Evolutionary conservation across 2,888 invertebrate genomes (phyloP).

Genomic region (Cordilura impudica): DNA sequence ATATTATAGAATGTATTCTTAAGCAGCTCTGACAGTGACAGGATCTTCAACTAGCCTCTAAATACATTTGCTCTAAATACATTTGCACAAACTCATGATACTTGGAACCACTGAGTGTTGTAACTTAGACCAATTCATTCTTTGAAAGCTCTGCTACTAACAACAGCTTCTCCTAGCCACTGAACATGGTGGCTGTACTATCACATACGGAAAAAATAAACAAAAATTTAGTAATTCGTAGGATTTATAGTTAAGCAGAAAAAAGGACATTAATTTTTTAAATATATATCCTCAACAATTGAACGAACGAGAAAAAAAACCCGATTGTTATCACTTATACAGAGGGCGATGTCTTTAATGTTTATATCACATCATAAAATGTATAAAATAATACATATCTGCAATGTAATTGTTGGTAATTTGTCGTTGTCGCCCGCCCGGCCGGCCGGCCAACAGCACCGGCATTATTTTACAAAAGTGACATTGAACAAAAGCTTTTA

Average conservation of each 20-base stretch:
- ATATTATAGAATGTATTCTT: no score
- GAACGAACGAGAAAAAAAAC: background rate
- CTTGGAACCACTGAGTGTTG: no score
- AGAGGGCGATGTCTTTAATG: background rate
- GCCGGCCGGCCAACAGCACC: no score
- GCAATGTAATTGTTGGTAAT: conserved; percentile 73
- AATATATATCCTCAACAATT: background rate
- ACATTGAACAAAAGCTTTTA: conserved; percentile 47
- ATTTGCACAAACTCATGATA: no score
- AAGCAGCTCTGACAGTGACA: no score
- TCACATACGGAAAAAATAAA: no score
- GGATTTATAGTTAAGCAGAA: conserved; percentile 10
- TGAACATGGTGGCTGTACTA: no score
- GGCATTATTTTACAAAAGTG: conserved; percentile 59
- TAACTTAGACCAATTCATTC: no score
- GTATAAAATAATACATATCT: conserved; percentile 42
- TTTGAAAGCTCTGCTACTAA: background rate
- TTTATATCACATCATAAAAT: conserved; percentile 7
- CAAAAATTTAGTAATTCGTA: background rate
- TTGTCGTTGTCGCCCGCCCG: conserved; percentile 72
- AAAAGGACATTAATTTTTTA: background rate
- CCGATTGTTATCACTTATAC: conserved; percentile 1
- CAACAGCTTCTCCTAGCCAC: no score
- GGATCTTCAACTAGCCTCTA: no score
- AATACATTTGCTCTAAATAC: no score